Evolutionary conservation across 2,113 vertebrate genomes (phyloP).

Genomic region (Cinclus mexicanus): DNA sequence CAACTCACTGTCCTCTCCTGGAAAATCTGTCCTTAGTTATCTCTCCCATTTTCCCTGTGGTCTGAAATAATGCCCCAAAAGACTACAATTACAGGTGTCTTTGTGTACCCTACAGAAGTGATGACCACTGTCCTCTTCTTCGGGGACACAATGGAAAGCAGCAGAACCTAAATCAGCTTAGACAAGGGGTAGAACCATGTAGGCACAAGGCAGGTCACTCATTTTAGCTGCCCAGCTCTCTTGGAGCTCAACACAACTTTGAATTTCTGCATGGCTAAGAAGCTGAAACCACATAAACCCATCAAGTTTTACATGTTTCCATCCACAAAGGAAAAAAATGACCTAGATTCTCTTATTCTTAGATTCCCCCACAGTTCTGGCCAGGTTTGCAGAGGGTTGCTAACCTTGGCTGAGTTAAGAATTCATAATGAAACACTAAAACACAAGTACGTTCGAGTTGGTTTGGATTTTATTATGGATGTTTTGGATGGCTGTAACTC

Average conservation of each 20-base stretch:
- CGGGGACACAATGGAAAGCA: background rate
- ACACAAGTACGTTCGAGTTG: slow-evolving; percentile 35
- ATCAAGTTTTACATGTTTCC: slow-evolving; percentile 37
- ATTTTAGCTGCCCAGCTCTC: background rate
- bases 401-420: slow-evolving; percentile 59
- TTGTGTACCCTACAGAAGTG: background rate
- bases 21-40: background rate
- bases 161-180: background rate
- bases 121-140: background rate
- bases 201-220: background rate
- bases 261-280: slow-evolving; percentile 2
- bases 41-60: background rate
- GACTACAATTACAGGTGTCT: background rate
- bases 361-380: slow-evolving; percentile 44
- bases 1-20: background rate
- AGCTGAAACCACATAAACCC: background rate
- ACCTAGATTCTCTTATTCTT: slow-evolving; percentile 58
- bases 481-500: slow-evolving; percentile 57
- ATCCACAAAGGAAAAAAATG: slow-evolving; percentile 43
- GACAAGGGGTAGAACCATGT: background rate
- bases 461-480: slow-evolving; percentile 57
- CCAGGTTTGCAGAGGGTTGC: slow-evolving; percentile 48
- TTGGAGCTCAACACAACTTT: background rate
- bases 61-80: background rate
- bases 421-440: slow-evolving; percentile 72